Percentiles rank a stretch among this genome's conserved stretches.
Conservation (phyloP, 2,113 vertebrate genomes). For the Notothenia rossii region DNA sequence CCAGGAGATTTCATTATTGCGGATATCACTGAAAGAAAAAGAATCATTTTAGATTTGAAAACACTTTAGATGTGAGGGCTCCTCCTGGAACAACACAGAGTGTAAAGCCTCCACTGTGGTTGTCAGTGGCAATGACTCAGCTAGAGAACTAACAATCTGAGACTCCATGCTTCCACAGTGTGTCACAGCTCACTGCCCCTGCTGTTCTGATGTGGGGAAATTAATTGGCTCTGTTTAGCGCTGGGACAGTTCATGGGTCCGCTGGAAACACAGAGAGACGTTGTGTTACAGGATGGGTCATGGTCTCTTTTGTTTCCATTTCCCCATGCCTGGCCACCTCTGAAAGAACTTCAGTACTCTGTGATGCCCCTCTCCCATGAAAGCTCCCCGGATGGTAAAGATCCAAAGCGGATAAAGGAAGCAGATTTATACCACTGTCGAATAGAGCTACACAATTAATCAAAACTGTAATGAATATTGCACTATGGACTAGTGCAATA, state of each 20-base stretch:
- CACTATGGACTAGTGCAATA: background rate
- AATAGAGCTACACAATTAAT: too few species aligned
- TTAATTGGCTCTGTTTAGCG: slow-evolving; percentile 69
- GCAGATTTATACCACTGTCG: too few species aligned
- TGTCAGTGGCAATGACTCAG: slow-evolving; percentile 24
- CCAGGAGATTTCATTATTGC: slow-evolving; percentile 98
- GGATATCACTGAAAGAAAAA: slow-evolving; percentile 88
- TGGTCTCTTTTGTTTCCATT: slow-evolving; percentile 66
- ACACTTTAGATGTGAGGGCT: background rate
- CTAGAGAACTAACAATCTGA: slow-evolving; percentile 42
- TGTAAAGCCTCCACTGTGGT: background rate
- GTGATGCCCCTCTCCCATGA: slow-evolving; percentile 61
- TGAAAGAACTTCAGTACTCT: slow-evolving; percentile 69
- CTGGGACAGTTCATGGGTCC: slow-evolving; percentile 43
- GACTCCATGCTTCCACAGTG: slow-evolving; percentile 31
- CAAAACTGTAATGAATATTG: slow-evolving; percentile 23
- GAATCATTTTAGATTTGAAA: slow-evolving; percentile 23
- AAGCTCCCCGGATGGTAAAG: slow-evolving; percentile 64
- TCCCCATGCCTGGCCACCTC: slow-evolving; percentile 75
- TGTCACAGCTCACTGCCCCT: slow-evolving; percentile 50
- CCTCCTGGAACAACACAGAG: slow-evolving; percentile 1
- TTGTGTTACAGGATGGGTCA: slow-evolving; percentile 66
- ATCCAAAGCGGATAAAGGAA: background rate
- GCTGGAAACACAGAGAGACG: slow-evolving; percentile 53
- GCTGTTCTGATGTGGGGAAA: slow-evolving; percentile 53